Conservation (phyloP, 1,140 invertebrate species). For the Papilio polyxenes region DNA sequence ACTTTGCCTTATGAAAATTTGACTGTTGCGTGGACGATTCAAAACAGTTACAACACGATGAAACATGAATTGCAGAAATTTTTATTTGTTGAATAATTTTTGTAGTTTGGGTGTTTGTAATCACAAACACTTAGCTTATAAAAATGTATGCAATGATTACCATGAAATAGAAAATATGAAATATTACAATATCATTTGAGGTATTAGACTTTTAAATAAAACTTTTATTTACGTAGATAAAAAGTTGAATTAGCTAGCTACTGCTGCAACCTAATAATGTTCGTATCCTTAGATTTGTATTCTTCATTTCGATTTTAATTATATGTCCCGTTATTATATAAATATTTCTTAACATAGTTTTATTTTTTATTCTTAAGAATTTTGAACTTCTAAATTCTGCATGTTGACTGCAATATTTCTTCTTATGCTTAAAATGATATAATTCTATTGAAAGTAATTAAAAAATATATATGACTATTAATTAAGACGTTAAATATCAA, state of each 20-base stretch:
- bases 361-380: no score
- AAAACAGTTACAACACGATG: background rate
- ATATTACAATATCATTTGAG: background rate
- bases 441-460: background rate
- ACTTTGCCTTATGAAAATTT: background rate
- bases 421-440: background rate
- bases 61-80: background rate
- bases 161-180: background rate
- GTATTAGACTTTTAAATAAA: background rate
- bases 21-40: background rate
- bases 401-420: no score
- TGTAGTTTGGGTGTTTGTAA: background rate
- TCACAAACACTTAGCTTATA: background rate
- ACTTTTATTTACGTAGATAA: background rate
- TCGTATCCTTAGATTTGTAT: no score
- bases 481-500: no score
- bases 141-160: background rate
- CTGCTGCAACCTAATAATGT: no score
- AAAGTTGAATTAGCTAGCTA: no score
- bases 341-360: no score
- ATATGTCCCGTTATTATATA: no score
- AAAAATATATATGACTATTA: no score
- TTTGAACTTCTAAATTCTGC: no score
- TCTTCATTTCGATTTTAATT: no score
- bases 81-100: conserved; percentile 6